Evolutionary conservation across 2,113 vertebrate genomes (phyloP).

Genomic region (Scalopus aquaticus): DNA sequence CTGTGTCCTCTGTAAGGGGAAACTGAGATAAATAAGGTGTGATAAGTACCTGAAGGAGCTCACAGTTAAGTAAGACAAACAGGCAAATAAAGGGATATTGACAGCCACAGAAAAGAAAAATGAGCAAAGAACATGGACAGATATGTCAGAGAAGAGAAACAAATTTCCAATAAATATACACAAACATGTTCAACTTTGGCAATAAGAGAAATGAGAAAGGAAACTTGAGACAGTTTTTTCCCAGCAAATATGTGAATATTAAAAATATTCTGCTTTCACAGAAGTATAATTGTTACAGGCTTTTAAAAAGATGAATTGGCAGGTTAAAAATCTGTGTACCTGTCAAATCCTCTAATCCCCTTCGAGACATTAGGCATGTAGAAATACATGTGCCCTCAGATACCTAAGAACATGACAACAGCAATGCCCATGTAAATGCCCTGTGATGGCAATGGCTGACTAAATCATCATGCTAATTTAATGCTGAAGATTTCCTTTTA

Average conservation of each 20-base stretch:
- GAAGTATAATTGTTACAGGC: background rate
- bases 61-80: background rate
- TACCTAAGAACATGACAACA: background rate
- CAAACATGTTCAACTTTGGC: background rate
- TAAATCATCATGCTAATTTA: background rate
- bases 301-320: background rate
- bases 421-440: background rate
- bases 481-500: background rate
- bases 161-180: background rate
- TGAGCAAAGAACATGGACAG: background rate
- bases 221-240: constrained; percentile 24
- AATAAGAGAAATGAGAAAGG: constrained; percentile 12
- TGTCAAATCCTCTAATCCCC: background rate
- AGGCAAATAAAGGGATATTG: background rate
- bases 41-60: background rate
- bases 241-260: background rate
- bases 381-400: background rate
- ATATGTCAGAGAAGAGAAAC: background rate
- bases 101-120: constrained; percentile 13
- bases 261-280: background rate
- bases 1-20: background rate
- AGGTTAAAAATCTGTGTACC: background rate
- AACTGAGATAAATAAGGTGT: background rate
- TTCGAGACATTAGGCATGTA: background rate
- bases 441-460: background rate